Conservation (phyloP, 2,797 vertebrate genomes). For the Sebastes nivosus region DNA sequence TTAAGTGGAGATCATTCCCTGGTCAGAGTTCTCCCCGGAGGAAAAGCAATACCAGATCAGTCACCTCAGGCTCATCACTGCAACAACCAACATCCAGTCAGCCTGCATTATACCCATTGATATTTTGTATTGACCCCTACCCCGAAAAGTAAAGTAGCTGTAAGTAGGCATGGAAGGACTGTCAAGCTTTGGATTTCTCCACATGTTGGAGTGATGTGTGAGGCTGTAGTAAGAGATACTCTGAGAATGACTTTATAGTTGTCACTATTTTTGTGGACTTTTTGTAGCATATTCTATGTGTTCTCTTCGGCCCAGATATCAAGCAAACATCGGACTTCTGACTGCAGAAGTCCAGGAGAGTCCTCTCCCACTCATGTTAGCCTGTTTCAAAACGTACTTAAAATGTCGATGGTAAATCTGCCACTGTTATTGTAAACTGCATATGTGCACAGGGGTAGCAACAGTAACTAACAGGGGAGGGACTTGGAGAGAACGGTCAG, state of each 20-base stretch:
- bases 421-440: too few relatives aligned
- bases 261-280: too few relatives aligned
- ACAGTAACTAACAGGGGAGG: too few relatives aligned
- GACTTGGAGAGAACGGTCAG: background rate
- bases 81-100: conserved; percentile 26
- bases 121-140: background rate
- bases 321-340: too few relatives aligned
- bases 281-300: too few relatives aligned
- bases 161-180: too few relatives aligned
- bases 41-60: conserved; percentile 85
- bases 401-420: background rate
- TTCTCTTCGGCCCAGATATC: too few relatives aligned
- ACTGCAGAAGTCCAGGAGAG: too few relatives aligned
- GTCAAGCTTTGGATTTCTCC: too few relatives aligned
- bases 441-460: background rate
- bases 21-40: conserved; percentile 80
- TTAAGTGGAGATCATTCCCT: conserved; percentile 80
- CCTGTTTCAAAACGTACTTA: too few relatives aligned
- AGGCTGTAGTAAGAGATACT: background rate
- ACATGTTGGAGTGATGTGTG: background rate
- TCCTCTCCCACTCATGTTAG: too few relatives aligned
- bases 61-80: conserved; percentile 80
- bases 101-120: background rate
- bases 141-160: background rate
- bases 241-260: too few relatives aligned